A percentile compares a stretch with the other conserved stretches of the same genome.
phyloP scores from a whole-genome alignment of 1,140 invertebrate species.

The Papilio machaon region DNA sequence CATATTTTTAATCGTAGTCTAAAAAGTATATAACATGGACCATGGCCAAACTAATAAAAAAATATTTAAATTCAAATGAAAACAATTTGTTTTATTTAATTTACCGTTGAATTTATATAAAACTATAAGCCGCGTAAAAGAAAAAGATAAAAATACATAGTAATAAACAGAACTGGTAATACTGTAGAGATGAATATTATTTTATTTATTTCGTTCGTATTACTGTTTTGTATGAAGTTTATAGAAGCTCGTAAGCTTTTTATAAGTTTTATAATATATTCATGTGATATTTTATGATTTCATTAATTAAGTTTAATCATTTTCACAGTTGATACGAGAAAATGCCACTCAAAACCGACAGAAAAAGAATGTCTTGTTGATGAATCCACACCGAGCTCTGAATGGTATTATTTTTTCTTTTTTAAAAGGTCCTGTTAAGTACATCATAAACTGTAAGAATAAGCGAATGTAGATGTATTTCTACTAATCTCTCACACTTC shows the following conservation, averaged over 20 bases:
- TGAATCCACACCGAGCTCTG: background rate
- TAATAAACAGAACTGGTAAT: background rate
- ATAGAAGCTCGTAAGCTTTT: conserved; percentile 1
- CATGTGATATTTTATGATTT: background rate
- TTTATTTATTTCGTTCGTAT: background rate
- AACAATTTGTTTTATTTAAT: conserved; percentile 5
- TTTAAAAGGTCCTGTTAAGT: background rate
- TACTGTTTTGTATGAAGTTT: background rate
- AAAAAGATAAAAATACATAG: background rate
- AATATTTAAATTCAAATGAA: background rate
- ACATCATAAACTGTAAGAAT: background rate
- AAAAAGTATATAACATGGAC: background rate
- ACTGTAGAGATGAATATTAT: background rate
- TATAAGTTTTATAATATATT: background rate
- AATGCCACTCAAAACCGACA: background rate
- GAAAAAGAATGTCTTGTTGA: background rate
- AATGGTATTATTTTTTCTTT: background rate
- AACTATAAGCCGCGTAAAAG: background rate
- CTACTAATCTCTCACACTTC: no score
- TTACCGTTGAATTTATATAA: background rate
- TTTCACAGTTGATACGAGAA: background rate
- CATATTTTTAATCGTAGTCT: background rate
- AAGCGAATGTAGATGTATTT: background rate
- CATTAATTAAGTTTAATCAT: background rate
- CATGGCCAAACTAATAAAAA: background rate